Evolutionary conservation across 2,888 invertebrate genomes (phyloP).

Genomic region (Agrypnus murinus): DNA sequence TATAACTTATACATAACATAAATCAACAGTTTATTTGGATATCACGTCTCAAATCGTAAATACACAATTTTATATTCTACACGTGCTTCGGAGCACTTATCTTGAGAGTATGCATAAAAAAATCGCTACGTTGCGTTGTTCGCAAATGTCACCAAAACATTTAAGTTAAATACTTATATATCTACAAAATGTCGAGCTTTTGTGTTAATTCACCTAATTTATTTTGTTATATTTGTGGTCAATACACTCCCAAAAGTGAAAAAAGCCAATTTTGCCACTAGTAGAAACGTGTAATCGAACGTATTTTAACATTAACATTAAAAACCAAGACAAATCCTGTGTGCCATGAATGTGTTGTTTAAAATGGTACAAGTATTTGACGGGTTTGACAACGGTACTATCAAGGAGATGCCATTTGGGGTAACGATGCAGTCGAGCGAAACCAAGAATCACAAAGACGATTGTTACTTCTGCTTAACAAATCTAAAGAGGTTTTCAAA

Average conservation of each 20-base stretch:
- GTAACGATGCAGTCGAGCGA: background rate
- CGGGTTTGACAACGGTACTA: constrained; percentile 5
- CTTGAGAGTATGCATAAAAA: too few relatives aligned
- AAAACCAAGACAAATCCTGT: constrained; percentile 8
- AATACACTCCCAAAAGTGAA: constrained; percentile 10
- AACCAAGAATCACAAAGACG: constrained; percentile 5
- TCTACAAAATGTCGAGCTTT: too few relatives aligned
- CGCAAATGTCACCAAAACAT: too few relatives aligned
- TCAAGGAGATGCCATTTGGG: background rate
- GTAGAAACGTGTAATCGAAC: constrained; percentile 1
- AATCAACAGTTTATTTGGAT: too few relatives aligned
- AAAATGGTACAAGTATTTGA: background rate
- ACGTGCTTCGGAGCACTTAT: too few relatives aligned
- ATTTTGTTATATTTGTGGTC: constrained; percentile 4
- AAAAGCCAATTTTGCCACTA: background rate
- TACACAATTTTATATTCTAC: too few relatives aligned
- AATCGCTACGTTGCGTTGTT: too few relatives aligned
- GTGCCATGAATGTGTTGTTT: background rate
- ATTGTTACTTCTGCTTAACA: constrained; percentile 9
- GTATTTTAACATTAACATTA: background rate
- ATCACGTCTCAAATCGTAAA: too few relatives aligned
- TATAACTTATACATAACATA: too few relatives aligned
- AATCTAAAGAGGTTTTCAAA: background rate
- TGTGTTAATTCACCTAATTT: background rate
- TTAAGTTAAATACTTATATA: too few relatives aligned